Evolutionary conservation across 2,797 vertebrate genomes (phyloP), one percentile per base, ranked within the genome.

Genomic region (Anguilla pacifica): DNA sequence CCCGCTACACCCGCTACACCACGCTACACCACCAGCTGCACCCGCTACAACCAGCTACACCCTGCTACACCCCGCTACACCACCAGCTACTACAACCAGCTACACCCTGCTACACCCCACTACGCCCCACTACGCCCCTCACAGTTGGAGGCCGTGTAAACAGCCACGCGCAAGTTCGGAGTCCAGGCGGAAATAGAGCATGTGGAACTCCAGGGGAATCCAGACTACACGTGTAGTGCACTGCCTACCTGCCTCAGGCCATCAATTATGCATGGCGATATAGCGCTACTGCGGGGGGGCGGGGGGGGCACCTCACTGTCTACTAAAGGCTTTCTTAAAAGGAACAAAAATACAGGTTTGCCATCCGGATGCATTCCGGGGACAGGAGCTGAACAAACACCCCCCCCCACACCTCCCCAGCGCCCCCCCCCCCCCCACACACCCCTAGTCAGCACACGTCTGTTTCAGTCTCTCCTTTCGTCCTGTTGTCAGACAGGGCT

Each of bases 241-340:
- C 96, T 95, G 96, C 96, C 96, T 97, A 95, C 95, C 94, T 93
- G 94, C 95, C 97, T 95, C 96, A 92, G 92, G 93, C 94, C 98
- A 98, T 99, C 97, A 98, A 98, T 99, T 97, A 98, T 98, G 97
- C 95, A 98, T 97, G 97, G 96, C 96, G 96, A 97, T 94, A 96
- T 97, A 97, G 97, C 97, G 96, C 93, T 93, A 51, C 49, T 51
- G 49, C 49, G 4, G 35, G 35, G 93, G 92, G 94, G 96, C 95
- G 90, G 95, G 96, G 95, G 94, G 43, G n/a, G 77, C 43, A 95
- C 96, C 97, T 97, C 95, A 91, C 92, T 94, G 93, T 95, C 95
- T 97, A 96, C 96, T 96, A 96, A 96, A 96, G 94, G 95, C 95
- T 96, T 96, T 94, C 95, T 96, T 95, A 94, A 96, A 95, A 96